Conservation (phyloP, 2,888 invertebrate species). For the Nymphalis polychloros region DNA sequence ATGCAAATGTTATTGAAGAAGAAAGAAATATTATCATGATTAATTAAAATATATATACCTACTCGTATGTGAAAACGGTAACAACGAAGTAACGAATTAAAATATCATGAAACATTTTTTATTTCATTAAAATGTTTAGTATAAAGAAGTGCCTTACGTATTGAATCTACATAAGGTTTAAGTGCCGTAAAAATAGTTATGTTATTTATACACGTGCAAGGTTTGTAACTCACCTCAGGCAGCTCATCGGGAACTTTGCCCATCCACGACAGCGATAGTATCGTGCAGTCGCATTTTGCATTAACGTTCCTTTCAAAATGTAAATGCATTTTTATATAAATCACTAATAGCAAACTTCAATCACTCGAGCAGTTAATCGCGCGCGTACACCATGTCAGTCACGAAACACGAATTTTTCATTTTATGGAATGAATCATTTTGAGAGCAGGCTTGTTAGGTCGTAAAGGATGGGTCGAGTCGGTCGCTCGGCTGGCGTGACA, state of each 20-base stretch:
- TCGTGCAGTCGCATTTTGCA: conserved; percentile 97
- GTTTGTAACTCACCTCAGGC: conserved; percentile 89
- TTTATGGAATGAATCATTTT: conserved; percentile 44
- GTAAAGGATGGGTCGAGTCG: conserved; percentile 51
- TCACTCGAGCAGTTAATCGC: conserved; percentile 42
- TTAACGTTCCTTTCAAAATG: conserved; percentile 97
- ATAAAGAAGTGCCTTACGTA: too few species aligned
- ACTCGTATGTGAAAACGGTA: too few species aligned
- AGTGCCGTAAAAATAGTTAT: too few species aligned
- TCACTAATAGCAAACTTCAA: conserved; percentile 42
- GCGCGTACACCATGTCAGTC: conserved; percentile 40
- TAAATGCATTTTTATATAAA: conserved; percentile 89
- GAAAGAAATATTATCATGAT: too few species aligned
- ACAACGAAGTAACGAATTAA: too few species aligned
- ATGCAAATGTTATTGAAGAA: too few species aligned
- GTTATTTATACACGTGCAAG: not conserved
- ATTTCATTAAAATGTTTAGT: too few species aligned
- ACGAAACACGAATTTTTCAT: conserved; percentile 45
- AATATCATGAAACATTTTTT: too few species aligned
- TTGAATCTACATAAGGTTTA: not conserved
- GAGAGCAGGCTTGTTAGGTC: conserved; percentile 31
- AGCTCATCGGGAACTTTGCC: conserved; percentile 98
- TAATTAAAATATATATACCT: too few species aligned
- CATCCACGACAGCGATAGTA: conserved; percentile 98
- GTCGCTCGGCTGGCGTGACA: conserved; percentile 61